Evolutionary conservation across 2,888 invertebrate genomes (phyloP), one percentile per base, ranked within the genome.

Genomic region (Esperia sulphurella): DNA sequence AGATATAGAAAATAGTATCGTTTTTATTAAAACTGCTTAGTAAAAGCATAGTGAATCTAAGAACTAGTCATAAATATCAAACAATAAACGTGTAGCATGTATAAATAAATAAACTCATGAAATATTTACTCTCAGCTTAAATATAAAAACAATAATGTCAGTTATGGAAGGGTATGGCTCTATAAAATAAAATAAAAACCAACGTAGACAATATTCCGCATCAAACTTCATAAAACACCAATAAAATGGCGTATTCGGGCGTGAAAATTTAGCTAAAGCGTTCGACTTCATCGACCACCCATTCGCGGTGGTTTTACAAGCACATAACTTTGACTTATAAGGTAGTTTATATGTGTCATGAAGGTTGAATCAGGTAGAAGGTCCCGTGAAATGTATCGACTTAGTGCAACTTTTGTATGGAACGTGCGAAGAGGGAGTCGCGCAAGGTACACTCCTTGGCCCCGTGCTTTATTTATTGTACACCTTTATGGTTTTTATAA

Each of bases 341-440:
- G 67, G 56, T 59, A 58, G 68, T 71, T 75, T 74, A 76, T 71
- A 67, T 70, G 66, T 69, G 65, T 63, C 63, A 58, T 64, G 70
- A 75, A 79, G 79, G 78, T 73, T 71, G 67, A 62, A 71, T 68
- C 86, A 87, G 85, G 87, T 85, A 87, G 75, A 82, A 68, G 76
- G 74, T 71, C 74, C 75, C 76, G 88, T 86, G 86, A 89, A 88
- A 88, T 83, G 75, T 90, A 77, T 84, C 89, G 68, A 70, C 68
- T 62, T 64, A 76, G 88, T 90, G 90, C 85, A 88, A 90, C 74
- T 86, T 90, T 89, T 87, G 83, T 69, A 71, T 65, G 64, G 72
- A 70, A 79, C 75, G 81, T 89, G 90, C 86, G 88, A 90, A 90
- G 84, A 75, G 75, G 75, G 78, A 68, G 75, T 80, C 73, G 47